These are phyloP conservation scores for Thyatira batis DNA, from an alignment of 2,888 invertebrate genomes.

Conservation along the genomic window DNA sequence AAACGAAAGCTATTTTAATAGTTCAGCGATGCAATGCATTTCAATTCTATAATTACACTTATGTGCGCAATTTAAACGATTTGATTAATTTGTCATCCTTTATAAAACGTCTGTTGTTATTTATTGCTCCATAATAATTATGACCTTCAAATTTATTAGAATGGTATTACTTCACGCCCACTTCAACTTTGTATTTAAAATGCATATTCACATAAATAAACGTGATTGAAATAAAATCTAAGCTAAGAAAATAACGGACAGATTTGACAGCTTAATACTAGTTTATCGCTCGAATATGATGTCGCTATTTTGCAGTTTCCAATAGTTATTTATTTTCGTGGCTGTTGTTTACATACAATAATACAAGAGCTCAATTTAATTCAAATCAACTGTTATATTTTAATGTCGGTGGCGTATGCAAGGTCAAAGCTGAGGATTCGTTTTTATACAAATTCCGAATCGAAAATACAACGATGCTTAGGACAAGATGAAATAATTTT, in stretches of 20 bases:
- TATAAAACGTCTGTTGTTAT: conserved; percentile 31
- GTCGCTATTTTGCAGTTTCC: not conserved
- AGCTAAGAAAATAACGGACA: conserved; percentile 8
- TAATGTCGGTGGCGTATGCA: too few relatives aligned
- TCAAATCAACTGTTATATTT: too few relatives aligned
- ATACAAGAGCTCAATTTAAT: too few relatives aligned
- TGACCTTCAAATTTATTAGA: conserved; percentile 42
- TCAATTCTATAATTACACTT: not conserved
- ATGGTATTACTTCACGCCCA: conserved; percentile 43
- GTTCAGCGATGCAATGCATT: not conserved
- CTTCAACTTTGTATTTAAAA: conserved; percentile 25
- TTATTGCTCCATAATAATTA: conserved; percentile 43
- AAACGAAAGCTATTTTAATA: too few relatives aligned
- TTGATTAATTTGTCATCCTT: not conserved
- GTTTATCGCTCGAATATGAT: not conserved
- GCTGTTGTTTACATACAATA: not conserved
- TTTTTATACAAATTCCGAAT: too few relatives aligned
- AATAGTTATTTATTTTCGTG: not conserved
- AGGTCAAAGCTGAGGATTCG: too few relatives aligned
- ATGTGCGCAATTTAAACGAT: not conserved
- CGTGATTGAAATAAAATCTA: conserved; percentile 31
- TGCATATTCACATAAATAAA: conserved; percentile 34
- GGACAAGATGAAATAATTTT: too few relatives aligned
- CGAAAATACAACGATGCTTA: too few relatives aligned
- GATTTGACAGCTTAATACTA: conserved; percentile 5